Evolutionary conservation across 2,113 vertebrate genomes (phyloP).

Genomic region (Ursus arctos): DNA sequence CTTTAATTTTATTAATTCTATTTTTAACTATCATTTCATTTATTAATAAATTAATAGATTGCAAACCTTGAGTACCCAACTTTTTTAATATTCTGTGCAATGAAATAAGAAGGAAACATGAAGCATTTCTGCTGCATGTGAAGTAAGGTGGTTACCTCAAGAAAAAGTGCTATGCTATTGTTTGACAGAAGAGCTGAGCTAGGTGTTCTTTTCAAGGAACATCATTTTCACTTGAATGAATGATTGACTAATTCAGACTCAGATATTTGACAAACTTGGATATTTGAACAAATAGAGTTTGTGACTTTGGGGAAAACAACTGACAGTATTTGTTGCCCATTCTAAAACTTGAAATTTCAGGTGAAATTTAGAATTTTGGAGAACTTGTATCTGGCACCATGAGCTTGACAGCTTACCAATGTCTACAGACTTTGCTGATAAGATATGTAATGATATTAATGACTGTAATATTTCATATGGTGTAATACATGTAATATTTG

Average conservation of each 20-base stretch:
- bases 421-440: background rate
- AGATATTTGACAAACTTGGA: background rate
- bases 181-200: background rate
- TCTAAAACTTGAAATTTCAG: slow-evolving; percentile 3
- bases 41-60: background rate
- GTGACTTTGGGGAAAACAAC: background rate
- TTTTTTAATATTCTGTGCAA: background rate
- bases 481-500: background rate
- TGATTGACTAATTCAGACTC: background rate
- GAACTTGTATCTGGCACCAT: background rate
- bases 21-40: background rate
- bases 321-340: background rate
- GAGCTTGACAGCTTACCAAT: background rate
- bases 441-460: background rate
- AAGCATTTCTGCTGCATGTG: background rate
- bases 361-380: slow-evolving; percentile 25
- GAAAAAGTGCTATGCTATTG: background rate
- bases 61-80: background rate
- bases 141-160: background rate
- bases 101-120: background rate
- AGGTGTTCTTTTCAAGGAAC: background rate
- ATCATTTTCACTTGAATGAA: background rate
- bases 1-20: background rate
- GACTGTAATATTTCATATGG: background rate
- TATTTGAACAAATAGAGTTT: background rate